Base-by-base conservation (phyloP, 2,888 invertebrate genomes). In the Gastracanthus pulcherrimus region DNA sequence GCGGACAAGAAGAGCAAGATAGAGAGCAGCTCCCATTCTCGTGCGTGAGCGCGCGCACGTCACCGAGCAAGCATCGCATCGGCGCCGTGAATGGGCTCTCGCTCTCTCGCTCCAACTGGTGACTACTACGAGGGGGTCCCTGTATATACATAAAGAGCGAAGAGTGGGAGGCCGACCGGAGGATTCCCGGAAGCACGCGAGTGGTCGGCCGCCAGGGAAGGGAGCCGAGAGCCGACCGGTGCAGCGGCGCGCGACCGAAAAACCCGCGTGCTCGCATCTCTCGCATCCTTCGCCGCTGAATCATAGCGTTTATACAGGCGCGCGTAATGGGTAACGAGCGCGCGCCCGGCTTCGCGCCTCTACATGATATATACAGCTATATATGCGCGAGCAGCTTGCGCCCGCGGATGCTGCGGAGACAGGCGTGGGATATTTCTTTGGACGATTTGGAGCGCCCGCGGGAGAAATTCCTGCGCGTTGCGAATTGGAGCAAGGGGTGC, bases 261-360 rank as follows among this genome's bases (percentile, higher is more conserved):
- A 67, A 48, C 64, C 55, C 58, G 36, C 55, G 23, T 19, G 41
- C 67, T 16, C 67, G 23, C 41, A 55, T 66, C 64, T 26, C 70
- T 70, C 77, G 70, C 74, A 82, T 82, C 81, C 74, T 78, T 82
- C 16, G 41, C n/a, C 69, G 77, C 70, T 82, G 81, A 82, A 82
- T 82, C 81, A 82, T 76, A 62, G 23, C n/a, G 45, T n/a, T 64
- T n/a, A 9, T 26, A 31, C 45, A 19, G 9, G 31, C n/a, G 13
- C 58, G 51, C 9, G 29, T 5, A n/a, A 69, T 48, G 45, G 45
- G 69, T 60, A 72, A 72, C 60, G 23, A 71, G 70, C 69, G 55
- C 70, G 41, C 36, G 71, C 7, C 41, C 48, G 3, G 29, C 9
- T 41, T 38, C 58, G 71, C 71, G 71, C 58, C 72, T 45, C 45